These are phyloP conservation scores for Ectemnius lituratus DNA, from an alignment of 2,888 invertebrate species.

Conservation along the genomic window DNA sequence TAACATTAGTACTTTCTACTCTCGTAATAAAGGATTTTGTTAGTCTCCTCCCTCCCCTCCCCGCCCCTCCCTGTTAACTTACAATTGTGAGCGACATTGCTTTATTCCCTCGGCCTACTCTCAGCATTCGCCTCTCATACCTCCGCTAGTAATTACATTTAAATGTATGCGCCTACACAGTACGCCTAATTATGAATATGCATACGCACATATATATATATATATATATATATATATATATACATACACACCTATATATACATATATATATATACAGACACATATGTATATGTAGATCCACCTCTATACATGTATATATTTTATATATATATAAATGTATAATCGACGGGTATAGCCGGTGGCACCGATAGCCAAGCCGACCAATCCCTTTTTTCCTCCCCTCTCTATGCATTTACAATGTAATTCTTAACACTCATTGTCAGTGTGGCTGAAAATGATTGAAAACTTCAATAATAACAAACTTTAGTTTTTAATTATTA, in stretches of 20 bases:
- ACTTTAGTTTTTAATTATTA: slow-evolving; percentile 61
- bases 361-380: not conserved
- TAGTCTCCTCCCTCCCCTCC: slow-evolving; percentile 12
- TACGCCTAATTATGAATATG: slow-evolving; percentile 16
- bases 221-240: slow-evolving; percentile 13
- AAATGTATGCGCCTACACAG: not conserved
- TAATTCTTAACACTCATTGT: slow-evolving; percentile 63
- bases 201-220: slow-evolving; percentile 13
- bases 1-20: slow-evolving; percentile 60
- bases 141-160: not conserved
- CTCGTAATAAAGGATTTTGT: slow-evolving; percentile 64
- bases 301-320: slow-evolving; percentile 36
- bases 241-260: slow-evolving; percentile 11
- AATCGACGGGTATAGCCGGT: slow-evolving; percentile 21
- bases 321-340: slow-evolving; percentile 57
- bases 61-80: not conserved
- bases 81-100: slow-evolving; percentile 31
- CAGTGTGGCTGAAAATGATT: slow-evolving; percentile 66
- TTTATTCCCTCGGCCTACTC: slow-evolving; percentile 40
- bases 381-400: not conserved
- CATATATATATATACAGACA: slow-evolving; percentile 15
- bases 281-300: slow-evolving; percentile 2
- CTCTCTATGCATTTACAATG: slow-evolving; percentile 57
- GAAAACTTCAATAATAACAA: slow-evolving; percentile 68
- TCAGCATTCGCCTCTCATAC: slow-evolving; percentile 19